These are phyloP conservation scores for Drosophila ustulata DNA, from an alignment of 2,888 invertebrate genomes.

Conservation along the genomic window DNA sequence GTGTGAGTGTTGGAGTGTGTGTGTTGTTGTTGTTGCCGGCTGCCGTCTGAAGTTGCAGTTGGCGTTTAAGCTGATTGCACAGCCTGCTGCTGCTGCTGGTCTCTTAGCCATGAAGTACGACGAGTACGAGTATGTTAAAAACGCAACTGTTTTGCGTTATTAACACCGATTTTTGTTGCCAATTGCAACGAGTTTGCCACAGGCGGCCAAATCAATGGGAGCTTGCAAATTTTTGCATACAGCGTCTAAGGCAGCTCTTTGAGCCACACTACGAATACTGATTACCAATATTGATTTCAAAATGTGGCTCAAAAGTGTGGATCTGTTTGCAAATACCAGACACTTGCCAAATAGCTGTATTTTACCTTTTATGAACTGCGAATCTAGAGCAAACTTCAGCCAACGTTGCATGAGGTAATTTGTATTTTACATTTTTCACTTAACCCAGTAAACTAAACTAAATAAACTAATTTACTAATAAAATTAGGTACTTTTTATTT, in stretches of 20 bases:
- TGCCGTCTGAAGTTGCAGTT: constrained; percentile 59
- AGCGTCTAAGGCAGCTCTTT: constrained; percentile 14
- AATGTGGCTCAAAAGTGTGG: constrained; percentile 21
- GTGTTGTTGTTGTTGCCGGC: constrained; percentile 28
- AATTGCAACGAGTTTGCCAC: constrained; percentile 50
- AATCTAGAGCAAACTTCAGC: not conserved
- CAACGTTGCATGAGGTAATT: not conserved
- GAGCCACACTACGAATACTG: constrained; percentile 4
- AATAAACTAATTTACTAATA: too few species aligned
- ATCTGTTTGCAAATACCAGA: constrained; percentile 12
- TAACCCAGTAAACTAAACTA: too few species aligned
- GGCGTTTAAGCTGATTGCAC: constrained; percentile 57
- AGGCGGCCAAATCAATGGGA: constrained; percentile 39
- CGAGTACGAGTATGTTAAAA: constrained; percentile 43
- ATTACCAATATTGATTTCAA: constrained; percentile 30
- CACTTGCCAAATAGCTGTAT: not conserved
- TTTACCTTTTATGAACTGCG: not conserved
- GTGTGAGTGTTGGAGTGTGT: constrained; percentile 10
- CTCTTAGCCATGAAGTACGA: constrained; percentile 26
- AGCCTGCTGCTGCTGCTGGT: constrained; percentile 35
- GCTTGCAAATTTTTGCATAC: constrained; percentile 45
- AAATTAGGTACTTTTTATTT: too few species aligned
- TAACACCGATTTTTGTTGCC: constrained; percentile 52
- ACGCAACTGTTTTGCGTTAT: constrained; percentile 65
- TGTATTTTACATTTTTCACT: too few species aligned